Percentiles rank a stretch among this genome's conserved stretches.
Conservation (phyloP, 2,113 vertebrate genomes). For the Aramus guarauna region DNA sequence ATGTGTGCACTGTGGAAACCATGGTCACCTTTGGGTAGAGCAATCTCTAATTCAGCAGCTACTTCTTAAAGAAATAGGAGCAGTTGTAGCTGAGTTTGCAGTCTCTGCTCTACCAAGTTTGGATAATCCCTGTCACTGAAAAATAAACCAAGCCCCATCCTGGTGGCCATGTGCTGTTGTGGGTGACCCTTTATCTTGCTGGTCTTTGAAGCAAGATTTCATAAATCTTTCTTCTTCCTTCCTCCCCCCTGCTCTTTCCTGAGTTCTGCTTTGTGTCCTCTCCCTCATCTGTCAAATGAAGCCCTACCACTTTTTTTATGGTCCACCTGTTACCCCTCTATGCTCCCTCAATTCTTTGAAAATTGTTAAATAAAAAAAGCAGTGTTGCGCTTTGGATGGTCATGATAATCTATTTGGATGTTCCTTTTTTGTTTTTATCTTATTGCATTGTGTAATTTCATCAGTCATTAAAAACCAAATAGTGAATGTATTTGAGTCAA, state of each 20-base stretch:
- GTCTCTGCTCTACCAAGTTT: neutral
- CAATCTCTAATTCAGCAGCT: neutral
- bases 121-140: neutral
- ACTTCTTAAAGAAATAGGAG: neutral
- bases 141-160: neutral
- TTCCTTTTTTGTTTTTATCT: neutral
- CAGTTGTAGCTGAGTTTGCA: neutral
- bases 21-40: neutral
- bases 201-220: neutral
- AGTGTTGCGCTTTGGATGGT: neutral
- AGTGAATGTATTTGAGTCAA: neutral
- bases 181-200: neutral
- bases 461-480: neutral
- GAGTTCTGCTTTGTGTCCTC: constrained; percentile 19
- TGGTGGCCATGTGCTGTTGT: neutral
- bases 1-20: neutral
- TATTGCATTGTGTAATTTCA: neutral
- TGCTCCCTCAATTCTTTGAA: neutral
- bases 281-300: constrained; percentile 1
- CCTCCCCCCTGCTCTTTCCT: neutral
- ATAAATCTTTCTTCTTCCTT: neutral
- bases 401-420: neutral
- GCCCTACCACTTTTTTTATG: neutral
- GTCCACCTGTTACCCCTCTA: neutral
- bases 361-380: neutral